phyloP scores from a whole-genome alignment of 2,888 invertebrate species.

The Atrina japonica region DNA sequence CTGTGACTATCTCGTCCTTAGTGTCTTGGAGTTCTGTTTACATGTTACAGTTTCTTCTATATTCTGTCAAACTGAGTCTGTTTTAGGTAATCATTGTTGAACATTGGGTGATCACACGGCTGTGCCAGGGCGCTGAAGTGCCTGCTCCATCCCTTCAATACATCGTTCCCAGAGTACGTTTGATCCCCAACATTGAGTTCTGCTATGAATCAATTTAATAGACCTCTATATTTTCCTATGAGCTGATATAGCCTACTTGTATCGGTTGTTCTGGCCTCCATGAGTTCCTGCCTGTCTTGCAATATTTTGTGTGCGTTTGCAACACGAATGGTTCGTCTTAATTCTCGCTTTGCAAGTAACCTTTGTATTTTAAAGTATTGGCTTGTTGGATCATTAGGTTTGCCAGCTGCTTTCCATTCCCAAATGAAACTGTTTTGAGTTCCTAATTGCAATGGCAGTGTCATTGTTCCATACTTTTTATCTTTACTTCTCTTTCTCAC shows the following conservation, averaged over 20 bases:
- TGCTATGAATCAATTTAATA: neutral
- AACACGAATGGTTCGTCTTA: neutral
- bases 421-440: conserved; percentile 1
- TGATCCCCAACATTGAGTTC: neutral
- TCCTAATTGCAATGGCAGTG: neutral
- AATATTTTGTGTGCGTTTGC: neutral
- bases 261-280: neutral
- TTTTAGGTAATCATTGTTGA: neutral
- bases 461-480: conserved; percentile 6
- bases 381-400: too few species aligned
- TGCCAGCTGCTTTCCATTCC: neutral
- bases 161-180: neutral
- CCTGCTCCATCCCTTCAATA: neutral
- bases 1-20: neutral
- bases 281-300: neutral
- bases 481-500: neutral
- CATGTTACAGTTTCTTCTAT: neutral
- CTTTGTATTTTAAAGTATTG: too few species aligned
- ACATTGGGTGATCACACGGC: neutral
- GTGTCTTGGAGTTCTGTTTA: neutral
- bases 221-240: neutral
- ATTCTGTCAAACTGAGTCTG: neutral
- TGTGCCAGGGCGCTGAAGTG: neutral
- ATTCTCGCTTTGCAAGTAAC: neutral
- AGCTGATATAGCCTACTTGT: conserved; percentile 9